These are phyloP conservation scores for Drosophila asahinai DNA, from an alignment of 1,140 invertebrate species.

Conservation along the genomic window DNA sequence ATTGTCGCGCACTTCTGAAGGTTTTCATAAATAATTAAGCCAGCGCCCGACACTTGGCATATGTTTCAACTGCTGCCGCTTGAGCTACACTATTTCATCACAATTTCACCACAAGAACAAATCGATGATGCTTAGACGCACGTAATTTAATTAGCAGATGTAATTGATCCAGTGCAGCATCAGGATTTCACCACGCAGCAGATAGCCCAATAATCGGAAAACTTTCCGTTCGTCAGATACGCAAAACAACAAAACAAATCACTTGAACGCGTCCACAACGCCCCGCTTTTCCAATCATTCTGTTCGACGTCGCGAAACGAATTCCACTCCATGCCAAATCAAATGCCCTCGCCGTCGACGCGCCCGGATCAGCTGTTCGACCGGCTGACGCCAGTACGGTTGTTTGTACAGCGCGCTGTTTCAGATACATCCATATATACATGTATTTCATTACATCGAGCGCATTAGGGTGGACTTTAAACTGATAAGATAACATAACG, in stretches of 20 bases:
- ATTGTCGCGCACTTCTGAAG: constrained; percentile 2
- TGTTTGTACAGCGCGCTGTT: background rate
- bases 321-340: constrained; percentile 18
- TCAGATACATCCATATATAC: constrained; percentile 1
- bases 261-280: constrained; percentile 21
- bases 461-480: constrained; percentile 16
- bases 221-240: constrained; percentile 36
- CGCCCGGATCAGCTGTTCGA: constrained; percentile 40
- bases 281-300: constrained; percentile 41
- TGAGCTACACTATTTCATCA: background rate
- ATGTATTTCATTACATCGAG: constrained; percentile 9
- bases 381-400: constrained; percentile 15
- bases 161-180: constrained; percentile 19
- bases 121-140: too few species aligned
- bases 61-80: background rate
- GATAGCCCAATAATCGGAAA: constrained; percentile 19
- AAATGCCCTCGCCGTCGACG: background rate
- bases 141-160: background rate
- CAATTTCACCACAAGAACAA: constrained; percentile 36
- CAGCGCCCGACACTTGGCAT: constrained; percentile 1
- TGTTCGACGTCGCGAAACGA: constrained; percentile 13
- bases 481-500: constrained; percentile 1
- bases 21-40: constrained; percentile 14
- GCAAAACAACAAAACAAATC: constrained; percentile 43
- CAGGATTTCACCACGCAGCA: constrained; percentile 11